Base-by-base conservation (phyloP, 2,113 vertebrate genomes). In the Nothobranchius kuhntae region DNA sequence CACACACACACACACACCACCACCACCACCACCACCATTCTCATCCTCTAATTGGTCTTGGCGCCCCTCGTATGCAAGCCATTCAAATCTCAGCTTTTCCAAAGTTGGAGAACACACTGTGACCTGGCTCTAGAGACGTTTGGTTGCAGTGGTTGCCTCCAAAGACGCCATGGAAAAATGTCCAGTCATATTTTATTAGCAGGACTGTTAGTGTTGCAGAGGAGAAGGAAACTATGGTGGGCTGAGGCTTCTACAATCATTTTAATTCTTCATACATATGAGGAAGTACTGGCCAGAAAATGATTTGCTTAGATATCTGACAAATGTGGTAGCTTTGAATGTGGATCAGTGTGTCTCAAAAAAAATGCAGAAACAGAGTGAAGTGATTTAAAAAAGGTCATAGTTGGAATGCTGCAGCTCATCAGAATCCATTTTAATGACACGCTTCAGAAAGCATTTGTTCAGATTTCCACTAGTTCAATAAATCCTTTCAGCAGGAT, bases 21-120 rank as follows among this genome's bases (percentile, higher is more conserved):
- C 36, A 38, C 36, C 36, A 38, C 36, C 38, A 40, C 6, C 38
- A 40, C 9, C 30, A 17, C 47, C 21, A 46, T 35, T 26, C 21
- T 54, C 53, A 14, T 55, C 51, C 15, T 69, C 54, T 77, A 78
- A 87, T 77, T 87, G 53, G 65, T 64, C 53, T 59, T 71, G 73
- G 83, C 10, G 56, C 67, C 75, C 30, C 44, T 75, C 63, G 69
- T 48, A 74, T 74, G 68, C 50, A 78, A 87, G 53, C 73, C 73
- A 87, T 74, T 78, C 58, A 82, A 73, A 61, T 83, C 80, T 65
- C 57, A 61, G 5, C 64, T 83, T 86, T 84, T 87, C 74, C 81
- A 77, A 56, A 66, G 61, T 69, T 38, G 7, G 55, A 46, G 57
- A 59, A 80, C 60, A 76, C 67, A 76, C 55, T 56, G 69, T 73